Evolutionary conservation across 2,797 vertebrate species (phyloP).

Genomic region (Microctenopoma steveboyesi): DNA sequence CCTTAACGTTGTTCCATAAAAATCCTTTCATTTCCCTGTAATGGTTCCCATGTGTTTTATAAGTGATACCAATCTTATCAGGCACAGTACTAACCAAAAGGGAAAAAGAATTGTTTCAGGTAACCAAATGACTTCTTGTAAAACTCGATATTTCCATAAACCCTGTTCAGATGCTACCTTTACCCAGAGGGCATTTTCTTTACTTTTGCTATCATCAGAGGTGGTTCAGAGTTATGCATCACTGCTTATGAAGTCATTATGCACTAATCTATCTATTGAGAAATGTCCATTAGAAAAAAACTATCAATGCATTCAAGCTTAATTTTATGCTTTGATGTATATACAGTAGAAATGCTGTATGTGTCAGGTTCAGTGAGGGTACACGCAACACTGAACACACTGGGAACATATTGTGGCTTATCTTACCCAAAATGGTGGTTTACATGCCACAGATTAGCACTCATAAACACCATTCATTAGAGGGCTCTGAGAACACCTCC

Average conservation of each 20-base stretch:
- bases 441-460: slow-evolving; percentile 75
- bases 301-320: slow-evolving; percentile 13
- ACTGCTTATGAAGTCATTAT: slow-evolving; percentile 17
- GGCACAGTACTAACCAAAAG: slow-evolving; percentile 53
- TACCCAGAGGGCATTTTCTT: slow-evolving; percentile 39
- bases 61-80: slow-evolving; percentile 70
- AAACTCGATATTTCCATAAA: slow-evolving; percentile 54
- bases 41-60: slow-evolving; percentile 73
- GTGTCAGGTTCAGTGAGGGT: slow-evolving; percentile 33
- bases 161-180: slow-evolving; percentile 31
- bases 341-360: background rate
- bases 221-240: slow-evolving; percentile 9
- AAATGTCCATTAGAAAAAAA: background rate
- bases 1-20: slow-evolving; percentile 63
- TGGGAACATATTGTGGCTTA: slow-evolving; percentile 67
- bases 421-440: slow-evolving; percentile 67
- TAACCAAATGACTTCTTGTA: slow-evolving; percentile 66
- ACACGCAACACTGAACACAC: slow-evolving; percentile 22
- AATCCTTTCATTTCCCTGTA: slow-evolving; percentile 59
- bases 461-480: slow-evolving; percentile 79
- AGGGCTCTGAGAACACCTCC: slow-evolving; percentile 44
- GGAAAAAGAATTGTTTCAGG: slow-evolving; percentile 46
- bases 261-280: slow-evolving; percentile 4
- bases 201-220: slow-evolving; percentile 18
- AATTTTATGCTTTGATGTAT: background rate